Evolutionary conservation across 2,888 invertebrate genomes (phyloP), one percentile per base, ranked within the genome.

Genomic region (Epistrophe grossulariae): DNA sequence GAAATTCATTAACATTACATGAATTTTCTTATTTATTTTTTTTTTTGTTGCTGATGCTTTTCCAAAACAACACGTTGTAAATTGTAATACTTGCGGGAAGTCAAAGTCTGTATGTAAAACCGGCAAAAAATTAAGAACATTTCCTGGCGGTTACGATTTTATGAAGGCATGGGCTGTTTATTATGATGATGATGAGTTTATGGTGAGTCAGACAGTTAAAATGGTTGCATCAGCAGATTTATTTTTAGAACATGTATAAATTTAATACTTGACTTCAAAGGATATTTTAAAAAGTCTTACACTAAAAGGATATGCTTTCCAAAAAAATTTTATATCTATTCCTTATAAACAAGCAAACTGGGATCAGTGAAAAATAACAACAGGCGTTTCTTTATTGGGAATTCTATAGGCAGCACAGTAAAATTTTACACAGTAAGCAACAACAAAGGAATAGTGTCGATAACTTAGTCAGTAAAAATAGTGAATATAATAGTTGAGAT

Each of bases 1-100:
- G 48, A 76, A 84, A 79, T 84, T 80, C 84, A 80, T 84, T 84
- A 84, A 84, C 84, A 60, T 79, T 72, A 52, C 55, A 72, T 77
- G 84, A 50, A 60, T 48, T 66, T n/a, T 70, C 13, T 55, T n/a
- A n/a, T 31, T 60, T 71, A 62, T 60, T 45, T 73, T n/a, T 50
- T 73, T 17, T 15, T 24, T 24, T 24, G 24, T 24, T 24, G 24
- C 24, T 24, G 24, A 24, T 55, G 11, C 6, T 19, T 7, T 55
- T 55, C 4, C 19, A 62, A n/a, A 60, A 40, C 55, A 45, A 35
- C n/a, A n/a, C 55, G 19, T 38, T 62, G 70, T 68, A 48, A 9
- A 8, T 35, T 35, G 35, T 35, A 35, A 55, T 57, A 17, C 35
- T 52, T 52, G 31, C 35, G 31, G 17, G 31, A 64, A 81, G 38